A percentile compares a stretch with the other conserved stretches of the same genome.
These are phyloP conservation scores for Nomada ruficornis DNA, from an alignment of 2,888 invertebrate species.

Conservation along the genomic window DNA sequence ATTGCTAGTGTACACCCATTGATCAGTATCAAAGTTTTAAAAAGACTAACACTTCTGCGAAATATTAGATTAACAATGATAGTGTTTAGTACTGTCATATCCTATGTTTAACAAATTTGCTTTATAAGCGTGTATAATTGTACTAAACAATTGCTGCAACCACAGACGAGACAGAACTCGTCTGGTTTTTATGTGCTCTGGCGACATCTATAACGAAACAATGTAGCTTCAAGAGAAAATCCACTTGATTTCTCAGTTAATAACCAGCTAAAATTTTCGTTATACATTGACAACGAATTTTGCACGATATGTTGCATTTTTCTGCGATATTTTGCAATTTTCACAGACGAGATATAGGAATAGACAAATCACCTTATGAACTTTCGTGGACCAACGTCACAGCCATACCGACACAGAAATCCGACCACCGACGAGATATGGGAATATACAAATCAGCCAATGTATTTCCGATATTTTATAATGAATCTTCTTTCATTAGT, in stretches of 20 bases:
- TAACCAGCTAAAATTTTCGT: not conserved
- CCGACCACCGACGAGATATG: too few species aligned
- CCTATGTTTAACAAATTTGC: not conserved
- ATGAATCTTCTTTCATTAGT: too few species aligned
- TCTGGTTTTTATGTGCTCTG: not conserved
- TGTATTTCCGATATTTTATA: too few species aligned
- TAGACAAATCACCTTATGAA: too few species aligned
- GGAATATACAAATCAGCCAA: too few species aligned
- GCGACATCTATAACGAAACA: slow-evolving; percentile 28
- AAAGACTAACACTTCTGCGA: not conserved
- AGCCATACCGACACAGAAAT: too few species aligned
- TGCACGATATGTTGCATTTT: too few species aligned
- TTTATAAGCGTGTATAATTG: not conserved
- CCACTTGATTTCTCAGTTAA: not conserved
- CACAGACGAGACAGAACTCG: not conserved
- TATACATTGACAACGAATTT: not conserved
- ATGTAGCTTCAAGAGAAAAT: not conserved
- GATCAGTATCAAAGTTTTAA: not conserved
- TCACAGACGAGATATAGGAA: too few species aligned
- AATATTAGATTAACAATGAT: not conserved
- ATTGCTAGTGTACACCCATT: not conserved
- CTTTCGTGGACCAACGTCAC: too few species aligned
- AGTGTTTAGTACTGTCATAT: not conserved
- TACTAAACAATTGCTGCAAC: not conserved
- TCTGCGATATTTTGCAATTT: too few species aligned